Base-by-base conservation (phyloP, 35 echinoderm and acorn worm species). In the Eucidaris tribuloides region DNA sequence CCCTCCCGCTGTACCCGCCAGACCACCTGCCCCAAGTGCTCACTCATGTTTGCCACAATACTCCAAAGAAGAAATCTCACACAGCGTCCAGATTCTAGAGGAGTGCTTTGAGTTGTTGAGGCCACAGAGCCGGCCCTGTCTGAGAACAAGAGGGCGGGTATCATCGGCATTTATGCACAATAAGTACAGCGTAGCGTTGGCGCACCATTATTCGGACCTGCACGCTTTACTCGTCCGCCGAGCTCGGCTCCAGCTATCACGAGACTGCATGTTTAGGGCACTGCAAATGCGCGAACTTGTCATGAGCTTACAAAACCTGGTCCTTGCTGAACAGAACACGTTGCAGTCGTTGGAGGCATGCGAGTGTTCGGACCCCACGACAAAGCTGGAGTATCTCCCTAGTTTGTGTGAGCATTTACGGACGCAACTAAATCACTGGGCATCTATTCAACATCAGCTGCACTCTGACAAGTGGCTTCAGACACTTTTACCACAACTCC, bases 91-190 rank as follows among this genome's bases (percentile, higher is more conserved):
- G 22, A 94, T 84, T 41, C 64, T 94, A 13, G 81, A 89, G 23
- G 87, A 94, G 71, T 94, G 92, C 58, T 94, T 90, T 76, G 55
- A 89, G 79, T 55, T 84, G 24, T 45, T 94, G 20, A 42, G 86
- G 30, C 86, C 92, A 74, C 87, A 78, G 28, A 82, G 82, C 44
- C 58, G 83, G 23, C 82, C 92, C 7, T 85, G 87, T 27, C 83
- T 94, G 23, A 62, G 79, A 19, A 85, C 92, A 7, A 34, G 79
- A 19, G 82, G 92, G 20, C 57, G 92, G 42, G 92, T 94, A 3
- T 89, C 92, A 18, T 94, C 92, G 1, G 92, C 92, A n/a, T 94
- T 94, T 52, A 78, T 82, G 13, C 92, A 94, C 82, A 94, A 94
- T 63, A 94, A 94, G 50, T 86, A 94, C 83, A 94, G 92, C 74